Evolutionary conservation across 2,113 vertebrate species (phyloP), one percentile per base, ranked within the genome.

Genomic region (Aspidoscelis tigris): DNA sequence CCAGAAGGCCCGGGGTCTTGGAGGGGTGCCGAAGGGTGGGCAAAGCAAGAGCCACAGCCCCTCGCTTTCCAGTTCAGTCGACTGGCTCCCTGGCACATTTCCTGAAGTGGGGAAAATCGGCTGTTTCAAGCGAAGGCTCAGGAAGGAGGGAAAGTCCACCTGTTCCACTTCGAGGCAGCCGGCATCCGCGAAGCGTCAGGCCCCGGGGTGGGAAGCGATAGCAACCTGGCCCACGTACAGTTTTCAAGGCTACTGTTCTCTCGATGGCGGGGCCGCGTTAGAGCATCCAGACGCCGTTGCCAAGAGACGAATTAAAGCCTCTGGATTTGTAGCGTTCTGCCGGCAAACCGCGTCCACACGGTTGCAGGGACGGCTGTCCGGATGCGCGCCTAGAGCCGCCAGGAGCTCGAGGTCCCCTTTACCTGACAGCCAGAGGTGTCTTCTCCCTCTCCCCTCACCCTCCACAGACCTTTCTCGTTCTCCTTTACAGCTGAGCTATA

Each of bases 401-500:
- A 18, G 58, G 18, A 61, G 12, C 18, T 61, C 58, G 14, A 50
- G 47, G 5, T 2, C 8, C 8, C 47, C 47, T 50, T 50, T 50
- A 50, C 47, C 47, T 50, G 47, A 50, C 47, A 50, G 47, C 8
- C 47, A 50, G 47, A 50, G 8, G 16, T 64, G 53, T 74, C 2
- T 41, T 18, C 7, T 3, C 33, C 69, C 10, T 41, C 0, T 5
- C 3, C 47, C 1, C 1, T 2, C 22, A 26, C 43, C 81, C 83
- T 1, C 0, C 68, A 20, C 69, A 80, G 79, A 3, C 80, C 87
- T 84, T 84, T 88, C 87, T 84, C 88, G 92, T 92, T 78, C 78
- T n/a, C 68, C n/a, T 92, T 92, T 88, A 89, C 73, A 24, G 77
- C 81, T 84, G 86, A 75, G 26, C 39, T 81, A 7, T 69, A 43